phyloP scores from a whole-genome alignment of 2,113 vertebrate genomes.

The Gorsachius goisagi region DNA sequence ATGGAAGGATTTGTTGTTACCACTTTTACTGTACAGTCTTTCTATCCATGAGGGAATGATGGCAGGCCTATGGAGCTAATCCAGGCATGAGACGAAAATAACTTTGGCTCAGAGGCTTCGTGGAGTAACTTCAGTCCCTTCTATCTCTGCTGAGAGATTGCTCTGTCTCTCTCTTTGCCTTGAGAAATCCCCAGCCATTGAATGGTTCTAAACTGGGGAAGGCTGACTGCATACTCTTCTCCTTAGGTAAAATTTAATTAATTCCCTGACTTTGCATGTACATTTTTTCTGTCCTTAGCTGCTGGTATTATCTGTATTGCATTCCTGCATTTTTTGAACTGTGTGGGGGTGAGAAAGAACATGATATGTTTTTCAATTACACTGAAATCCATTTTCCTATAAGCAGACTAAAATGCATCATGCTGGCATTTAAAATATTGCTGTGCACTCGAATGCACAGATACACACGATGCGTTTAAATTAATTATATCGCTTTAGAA shows the following conservation, averaged over 20 bases:
- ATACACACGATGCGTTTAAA: background rate
- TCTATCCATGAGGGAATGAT: background rate
- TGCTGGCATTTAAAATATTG: slow-evolving; percentile 20
- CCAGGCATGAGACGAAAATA: slow-evolving; percentile 32
- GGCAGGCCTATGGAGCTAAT: background rate
- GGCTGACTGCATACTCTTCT: background rate
- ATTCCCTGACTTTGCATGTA: background rate
- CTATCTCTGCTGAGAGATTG: background rate
- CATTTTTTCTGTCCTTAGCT: background rate
- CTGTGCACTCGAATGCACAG: background rate
- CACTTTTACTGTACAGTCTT: background rate
- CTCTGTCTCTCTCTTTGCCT: background rate
- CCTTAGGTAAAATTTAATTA: slow-evolving; percentile 8
- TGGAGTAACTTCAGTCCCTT: background rate
- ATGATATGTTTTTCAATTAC: background rate
- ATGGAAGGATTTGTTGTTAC: background rate
- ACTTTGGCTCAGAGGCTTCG: slow-evolving; percentile 3
- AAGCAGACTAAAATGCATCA: slow-evolving; percentile 4
- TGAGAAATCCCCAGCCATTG: background rate
- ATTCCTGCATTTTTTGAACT: background rate
- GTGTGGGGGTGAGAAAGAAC: background rate
- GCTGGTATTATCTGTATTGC: background rate
- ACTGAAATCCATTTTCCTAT: slow-evolving; percentile 4
- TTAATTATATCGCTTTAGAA: slow-evolving; percentile 26
- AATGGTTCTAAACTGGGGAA: background rate